phyloP scores from a whole-genome alignment of 2,797 vertebrate genomes.

The Cyprinodon diabolis region DNA sequence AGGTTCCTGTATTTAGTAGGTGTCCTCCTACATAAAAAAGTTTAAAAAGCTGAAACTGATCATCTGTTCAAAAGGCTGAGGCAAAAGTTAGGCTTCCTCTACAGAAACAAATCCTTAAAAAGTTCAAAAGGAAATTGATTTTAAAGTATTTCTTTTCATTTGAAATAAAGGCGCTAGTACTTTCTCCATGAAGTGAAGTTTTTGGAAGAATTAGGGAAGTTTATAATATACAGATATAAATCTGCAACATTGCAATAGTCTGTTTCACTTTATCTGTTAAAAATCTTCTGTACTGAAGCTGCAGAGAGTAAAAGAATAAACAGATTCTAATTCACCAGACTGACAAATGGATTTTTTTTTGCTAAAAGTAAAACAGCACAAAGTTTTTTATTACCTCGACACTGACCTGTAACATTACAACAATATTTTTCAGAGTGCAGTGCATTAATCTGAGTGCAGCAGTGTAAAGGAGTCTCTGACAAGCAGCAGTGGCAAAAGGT shows the following conservation, averaged over 20 bases:
- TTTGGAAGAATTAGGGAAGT: too few relatives aligned
- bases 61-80: too few relatives aligned
- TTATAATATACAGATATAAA: background rate
- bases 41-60: too few relatives aligned
- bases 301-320: background rate
- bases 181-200: too few relatives aligned
- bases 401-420: constrained; percentile 5
- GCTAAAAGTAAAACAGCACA: background rate
- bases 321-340: background rate
- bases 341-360: background rate
- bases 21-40: too few relatives aligned
- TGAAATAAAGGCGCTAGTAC: too few relatives aligned
- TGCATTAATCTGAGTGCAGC: constrained; percentile 5
- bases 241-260: background rate
- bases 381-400: background rate
- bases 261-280: background rate
- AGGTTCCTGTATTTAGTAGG: too few relatives aligned
- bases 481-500: background rate
- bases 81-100: too few relatives aligned
- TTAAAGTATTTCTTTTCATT: too few relatives aligned
- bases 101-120: too few relatives aligned
- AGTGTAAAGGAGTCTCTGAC: background rate
- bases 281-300: background rate
- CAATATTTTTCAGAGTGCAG: constrained; percentile 1
- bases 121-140: too few relatives aligned